Evolutionary conservation across 92 coral and sea anemone genomes (phyloP).

Genomic region (Isaurus tuberculatus): DNA sequence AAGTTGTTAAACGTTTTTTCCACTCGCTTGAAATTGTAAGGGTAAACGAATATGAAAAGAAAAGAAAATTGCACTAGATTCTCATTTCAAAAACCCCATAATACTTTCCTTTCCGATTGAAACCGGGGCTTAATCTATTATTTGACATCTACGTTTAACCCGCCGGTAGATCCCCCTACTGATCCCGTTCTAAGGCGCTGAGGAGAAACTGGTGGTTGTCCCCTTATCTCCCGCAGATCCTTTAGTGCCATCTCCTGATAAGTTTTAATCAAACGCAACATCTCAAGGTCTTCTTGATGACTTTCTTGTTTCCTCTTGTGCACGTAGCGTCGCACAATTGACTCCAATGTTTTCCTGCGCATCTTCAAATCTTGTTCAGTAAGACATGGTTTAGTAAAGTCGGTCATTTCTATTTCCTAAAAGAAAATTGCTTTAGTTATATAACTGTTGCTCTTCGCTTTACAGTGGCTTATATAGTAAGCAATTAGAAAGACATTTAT

Average conservation of each 20-base stretch:
- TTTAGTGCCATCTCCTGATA: constrained; percentile 37
- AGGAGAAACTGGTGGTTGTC: constrained; percentile 17
- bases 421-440: background rate
- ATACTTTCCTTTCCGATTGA: too few species aligned
- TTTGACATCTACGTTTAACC: too few species aligned
- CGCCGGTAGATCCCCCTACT: too few species aligned
- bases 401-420: background rate
- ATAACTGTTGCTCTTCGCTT: too few species aligned
- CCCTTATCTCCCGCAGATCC: constrained; percentile 25
- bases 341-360: constrained; percentile 7
- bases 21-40: too few species aligned
- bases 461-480: too few species aligned
- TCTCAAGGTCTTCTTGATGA: constrained; percentile 38
- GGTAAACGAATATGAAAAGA: too few species aligned
- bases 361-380: background rate
- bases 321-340: constrained; percentile 18
- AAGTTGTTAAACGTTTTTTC: too few species aligned
- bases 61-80: too few species aligned
- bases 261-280: constrained; percentile 18
- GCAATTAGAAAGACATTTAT: too few species aligned
- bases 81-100: too few species aligned
- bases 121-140: too few species aligned
- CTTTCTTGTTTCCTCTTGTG: constrained; percentile 35
- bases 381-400: background rate
- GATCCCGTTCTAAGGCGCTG: constrained; percentile 14